Evolutionary conservation across 2,888 invertebrate genomes (phyloP), one percentile per base, ranked within the genome.

Genomic region (Tortricodes alternella): DNA sequence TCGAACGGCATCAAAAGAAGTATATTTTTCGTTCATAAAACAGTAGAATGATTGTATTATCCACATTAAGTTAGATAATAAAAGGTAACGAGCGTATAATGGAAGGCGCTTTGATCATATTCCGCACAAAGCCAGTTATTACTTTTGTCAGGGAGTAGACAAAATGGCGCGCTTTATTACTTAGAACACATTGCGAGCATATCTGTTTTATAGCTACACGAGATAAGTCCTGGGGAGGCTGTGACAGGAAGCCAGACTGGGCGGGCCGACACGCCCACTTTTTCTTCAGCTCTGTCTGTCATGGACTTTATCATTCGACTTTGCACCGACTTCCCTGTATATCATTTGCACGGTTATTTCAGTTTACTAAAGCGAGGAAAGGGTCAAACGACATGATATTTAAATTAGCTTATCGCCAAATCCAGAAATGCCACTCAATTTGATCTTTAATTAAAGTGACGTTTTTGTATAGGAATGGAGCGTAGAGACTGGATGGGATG

Each of bases 91-190:
- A 79, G 79, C 89, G 87, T 83, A 75, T 85, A 89, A 83, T 78
- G 82, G 80, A 82, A 82, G 73, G 72, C 75, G 73, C 76, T 73
- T 79, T 78, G 79, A 68, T 82, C 82, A 75, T 69, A 77, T 83
- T 53, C 75, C 76, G 84, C 85, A 85, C 84, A 84, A 84, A 83
- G 76, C 76, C 85, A 41, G 81, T 83, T 86, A 85, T 87, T 87
- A 80, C 84, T 75, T 70, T 67, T 70, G 77, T 77, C 78, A 72
- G 78, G 84, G 85, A 88, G 71, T 74, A 82, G 80, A 80, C 87
- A 90, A 90, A 85, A 90, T 89, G 89, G 89, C 89, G 86, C 80
- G 82, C 88, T 87, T 88, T 89, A 89, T 89, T 88, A 89, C 89
- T 89, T 88, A 90, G 86, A 87, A 87, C 89, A 89, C 88, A 84